Base-by-base conservation (phyloP, 2,797 vertebrate genomes). In the Jordanella pulchra region DNA sequence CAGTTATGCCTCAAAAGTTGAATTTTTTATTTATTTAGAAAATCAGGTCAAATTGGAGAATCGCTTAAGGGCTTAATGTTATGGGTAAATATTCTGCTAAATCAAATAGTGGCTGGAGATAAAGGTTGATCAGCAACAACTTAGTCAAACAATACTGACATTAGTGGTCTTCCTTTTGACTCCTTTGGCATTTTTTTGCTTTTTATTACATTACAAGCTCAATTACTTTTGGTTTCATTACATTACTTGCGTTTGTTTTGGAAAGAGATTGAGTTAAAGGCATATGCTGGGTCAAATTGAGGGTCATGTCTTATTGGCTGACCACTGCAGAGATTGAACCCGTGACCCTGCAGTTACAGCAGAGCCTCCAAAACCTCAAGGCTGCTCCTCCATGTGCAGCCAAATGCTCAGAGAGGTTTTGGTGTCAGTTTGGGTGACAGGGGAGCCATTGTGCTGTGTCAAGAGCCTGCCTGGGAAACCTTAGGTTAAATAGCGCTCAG, bases 391-490 rank as follows among this genome's bases (percentile, higher is more conserved):
- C 58, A 1, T 67, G 66, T 69, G 71, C 10, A 63, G 56, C 13
- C 7, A 68, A 11, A 7, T 2, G 65, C 72, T 12, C 10, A 55
- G 27, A 64, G 72, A 79, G 56, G 77, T 71, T 84, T 66, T 56
- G 79, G 85, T 84, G 83, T 90, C 82, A 72, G 69, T 81, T 44
- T 69, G 80, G 85, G 81, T 71, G 87, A 89, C 85, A 84, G 90
- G 86, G 71, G 80, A 71, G 79, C 32, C 87, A 88, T 89, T 89
- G 87, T 87, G 83, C 67, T 2, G 64, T 14, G 7, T 27, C 11
- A 1, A 53, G 65, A 76, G 73, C 39, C 79, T 65, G 85, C 84
- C 79, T 89, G 89, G 84, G 88, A 91, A 87, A 80, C 50, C 27
- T 70, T 18, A 28, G 81, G 84, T 90, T 88, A 86, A 89, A 67